Evolutionary conservation across 2,888 invertebrate species (phyloP).

Genomic region (Pristionchus entomophagus): DNA sequence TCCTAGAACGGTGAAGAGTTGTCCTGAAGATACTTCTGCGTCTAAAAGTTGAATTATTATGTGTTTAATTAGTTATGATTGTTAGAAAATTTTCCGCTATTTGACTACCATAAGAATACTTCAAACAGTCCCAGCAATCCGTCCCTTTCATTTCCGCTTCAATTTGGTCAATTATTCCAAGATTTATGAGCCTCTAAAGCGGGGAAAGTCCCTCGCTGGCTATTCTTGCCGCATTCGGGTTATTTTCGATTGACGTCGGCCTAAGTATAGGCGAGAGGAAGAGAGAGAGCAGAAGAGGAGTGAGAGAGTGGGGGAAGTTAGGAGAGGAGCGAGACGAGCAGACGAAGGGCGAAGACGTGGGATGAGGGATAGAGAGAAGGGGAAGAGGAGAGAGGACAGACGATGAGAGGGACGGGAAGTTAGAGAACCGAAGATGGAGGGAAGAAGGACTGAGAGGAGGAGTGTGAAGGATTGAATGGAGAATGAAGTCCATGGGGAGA

Average conservation of each 20-base stretch:
- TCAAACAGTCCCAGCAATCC: background rate
- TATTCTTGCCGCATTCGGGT: constrained; percentile 39
- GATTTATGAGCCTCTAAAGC: background rate
- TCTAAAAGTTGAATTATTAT: no score
- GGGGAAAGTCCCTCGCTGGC: constrained; percentile 37
- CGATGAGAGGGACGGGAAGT: constrained; percentile 29
- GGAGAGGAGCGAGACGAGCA: background rate
- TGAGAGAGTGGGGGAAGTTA: background rate
- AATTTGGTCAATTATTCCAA: background rate
- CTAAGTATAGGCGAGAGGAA: constrained; percentile 44
- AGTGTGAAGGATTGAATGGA: background rate
- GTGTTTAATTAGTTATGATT: no score
- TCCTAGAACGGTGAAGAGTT: no score
- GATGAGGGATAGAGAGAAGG: background rate
- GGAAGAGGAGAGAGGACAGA: background rate
- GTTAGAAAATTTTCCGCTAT: no score
- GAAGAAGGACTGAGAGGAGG: background rate
- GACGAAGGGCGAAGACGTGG: constrained; percentile 33
- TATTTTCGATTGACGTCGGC: constrained; percentile 50
- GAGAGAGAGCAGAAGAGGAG: constrained; percentile 19
- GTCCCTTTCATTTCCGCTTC: background rate
- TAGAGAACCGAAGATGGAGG: constrained; percentile 36
- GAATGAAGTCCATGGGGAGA: constrained; percentile 21
- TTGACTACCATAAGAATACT: no score
- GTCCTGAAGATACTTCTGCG: no score